Conservation (phyloP, 2,888 invertebrate genomes). For the Epinotia bilunana region DNA sequence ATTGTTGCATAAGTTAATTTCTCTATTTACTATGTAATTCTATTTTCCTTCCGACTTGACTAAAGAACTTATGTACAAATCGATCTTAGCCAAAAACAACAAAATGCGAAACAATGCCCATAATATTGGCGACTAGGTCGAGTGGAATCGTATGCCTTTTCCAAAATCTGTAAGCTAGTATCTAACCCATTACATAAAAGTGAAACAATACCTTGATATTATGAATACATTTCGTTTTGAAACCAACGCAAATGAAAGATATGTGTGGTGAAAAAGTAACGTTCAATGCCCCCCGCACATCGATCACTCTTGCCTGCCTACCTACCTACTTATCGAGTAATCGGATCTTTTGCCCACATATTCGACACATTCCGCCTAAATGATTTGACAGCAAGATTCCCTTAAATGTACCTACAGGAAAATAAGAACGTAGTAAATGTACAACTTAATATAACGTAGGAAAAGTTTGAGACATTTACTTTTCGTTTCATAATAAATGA, state of each 20-base stretch:
- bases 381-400: slow-evolving; percentile 45
- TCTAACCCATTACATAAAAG: no score
- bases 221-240: no score
- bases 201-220: no score
- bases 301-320: slow-evolving; percentile 51
- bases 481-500: no score
- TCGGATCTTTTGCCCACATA: slow-evolving; percentile 59
- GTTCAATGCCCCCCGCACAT: slow-evolving; percentile 44
- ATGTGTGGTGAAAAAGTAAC: neutral
- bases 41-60: neutral
- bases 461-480: no score
- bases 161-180: no score
- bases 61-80: neutral
- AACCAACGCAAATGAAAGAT: neutral
- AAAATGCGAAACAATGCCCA: no score
- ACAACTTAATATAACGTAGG: neutral
- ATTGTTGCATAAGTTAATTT: neutral
- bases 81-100: neutral
- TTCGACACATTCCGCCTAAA: slow-evolving; percentile 53
- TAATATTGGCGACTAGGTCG: no score
- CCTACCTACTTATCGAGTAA: slow-evolving; percentile 52
- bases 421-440: neutral
- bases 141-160: no score
- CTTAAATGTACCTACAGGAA: neutral
- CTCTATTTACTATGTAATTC: neutral